Conservation (phyloP, 2,797 vertebrate genomes). For the Danio jaintianensis region DNA sequence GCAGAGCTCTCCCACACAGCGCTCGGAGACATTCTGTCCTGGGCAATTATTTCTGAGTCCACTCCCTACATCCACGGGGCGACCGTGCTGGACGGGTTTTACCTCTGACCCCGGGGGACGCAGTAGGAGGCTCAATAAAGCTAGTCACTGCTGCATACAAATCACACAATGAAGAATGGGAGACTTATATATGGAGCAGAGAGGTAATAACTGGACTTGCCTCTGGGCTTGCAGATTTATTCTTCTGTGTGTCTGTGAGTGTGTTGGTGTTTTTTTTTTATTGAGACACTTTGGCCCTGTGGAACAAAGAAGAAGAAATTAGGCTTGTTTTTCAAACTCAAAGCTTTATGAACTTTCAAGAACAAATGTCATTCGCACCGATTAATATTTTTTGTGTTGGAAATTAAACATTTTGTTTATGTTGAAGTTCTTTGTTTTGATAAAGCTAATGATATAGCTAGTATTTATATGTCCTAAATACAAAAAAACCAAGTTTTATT, state of each 20-base stretch:
- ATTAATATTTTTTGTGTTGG: background rate
- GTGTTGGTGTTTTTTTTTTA: background rate
- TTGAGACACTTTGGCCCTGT: background rate
- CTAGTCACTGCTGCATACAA: conserved; percentile 15
- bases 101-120: conserved; percentile 33
- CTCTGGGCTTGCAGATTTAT: background rate
- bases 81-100: conserved; percentile 1
- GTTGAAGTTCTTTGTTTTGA: background rate
- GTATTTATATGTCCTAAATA: no score
- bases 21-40: conserved; percentile 25
- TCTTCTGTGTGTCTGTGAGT: background rate
- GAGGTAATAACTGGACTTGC: conserved; percentile 24
- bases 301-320: no score
- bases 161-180: conserved; percentile 15
- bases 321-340: background rate
- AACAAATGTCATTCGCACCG: background rate
- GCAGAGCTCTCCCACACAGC: conserved; percentile 19
- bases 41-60: conserved; percentile 37
- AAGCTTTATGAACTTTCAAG: no score
- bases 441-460: no score
- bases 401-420: no score
- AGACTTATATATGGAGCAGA: conserved; percentile 36
- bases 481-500: no score
- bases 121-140: conserved; percentile 32
- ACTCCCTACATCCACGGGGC: conserved; percentile 20